Evolutionary conservation across 2,797 vertebrate species (phyloP).

Genomic region (Sandelia bainsii): DNA sequence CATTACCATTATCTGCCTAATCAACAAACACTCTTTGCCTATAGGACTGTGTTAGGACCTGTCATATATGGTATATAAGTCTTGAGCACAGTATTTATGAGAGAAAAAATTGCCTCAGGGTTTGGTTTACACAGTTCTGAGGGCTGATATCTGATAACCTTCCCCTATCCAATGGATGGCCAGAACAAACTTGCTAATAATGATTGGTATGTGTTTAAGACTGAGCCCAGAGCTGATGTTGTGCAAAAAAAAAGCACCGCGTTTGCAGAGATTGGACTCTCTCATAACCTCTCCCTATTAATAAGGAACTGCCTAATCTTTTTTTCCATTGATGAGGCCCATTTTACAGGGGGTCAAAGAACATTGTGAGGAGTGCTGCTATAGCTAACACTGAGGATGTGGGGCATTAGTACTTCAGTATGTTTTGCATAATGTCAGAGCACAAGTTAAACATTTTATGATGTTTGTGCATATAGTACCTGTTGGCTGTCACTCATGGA

Average conservation of each 20-base stretch:
- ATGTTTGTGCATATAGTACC: conserved; percentile 32
- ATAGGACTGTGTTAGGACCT: conserved; percentile 19
- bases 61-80: conserved; percentile 35
- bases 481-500: conserved; percentile 23
- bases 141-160: conserved; percentile 74
- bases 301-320: conserved; percentile 32
- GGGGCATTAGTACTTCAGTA: conserved; percentile 48
- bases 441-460: conserved; percentile 42
- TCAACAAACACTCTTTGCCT: conserved; percentile 8
- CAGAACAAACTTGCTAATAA: conserved; percentile 83
- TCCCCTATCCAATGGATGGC: conserved; percentile 69
- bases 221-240: conserved; percentile 60
- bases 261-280: conserved; percentile 54
- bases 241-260: conserved; percentile 27
- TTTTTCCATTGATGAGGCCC: conserved; percentile 50
- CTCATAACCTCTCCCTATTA: conserved; percentile 43
- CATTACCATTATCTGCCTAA: conserved; percentile 1
- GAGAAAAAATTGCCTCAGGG: conserved; percentile 44
- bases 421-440: conserved; percentile 67
- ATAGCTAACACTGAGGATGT: conserved; percentile 49
- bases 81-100: conserved; percentile 15
- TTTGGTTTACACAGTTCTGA: conserved; percentile 62
- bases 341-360: conserved; percentile 39
- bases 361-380: conserved; percentile 38
- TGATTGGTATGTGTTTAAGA: conserved; percentile 79